Conservation (phyloP, 2,888 invertebrate genomes). For the Reticulitermes lucifugus region DNA sequence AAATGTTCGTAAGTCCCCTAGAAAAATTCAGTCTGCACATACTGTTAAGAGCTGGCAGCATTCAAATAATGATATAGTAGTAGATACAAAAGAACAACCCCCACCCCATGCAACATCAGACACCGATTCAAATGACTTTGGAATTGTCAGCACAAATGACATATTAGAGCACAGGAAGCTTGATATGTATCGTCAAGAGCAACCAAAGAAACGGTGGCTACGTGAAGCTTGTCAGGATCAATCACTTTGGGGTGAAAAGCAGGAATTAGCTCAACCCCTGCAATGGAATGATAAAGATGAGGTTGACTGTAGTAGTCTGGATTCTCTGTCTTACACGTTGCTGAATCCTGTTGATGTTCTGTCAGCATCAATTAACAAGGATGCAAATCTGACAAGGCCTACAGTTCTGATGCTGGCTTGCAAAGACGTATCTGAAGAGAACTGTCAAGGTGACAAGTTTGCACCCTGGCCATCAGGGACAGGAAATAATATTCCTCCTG, state of each 20-base stretch:
- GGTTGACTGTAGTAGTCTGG: slow-evolving; percentile 1
- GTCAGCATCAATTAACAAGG: neutral
- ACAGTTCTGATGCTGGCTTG: slow-evolving; percentile 65
- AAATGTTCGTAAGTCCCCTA: slow-evolving; percentile 58
- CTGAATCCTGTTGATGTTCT: slow-evolving; percentile 14
- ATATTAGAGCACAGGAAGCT: slow-evolving; percentile 38
- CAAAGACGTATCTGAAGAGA: slow-evolving; percentile 27
- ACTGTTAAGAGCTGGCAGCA: slow-evolving; percentile 31
- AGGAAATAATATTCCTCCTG: slow-evolving; percentile 56
- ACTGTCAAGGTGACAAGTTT: neutral
- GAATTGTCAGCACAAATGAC: neutral
- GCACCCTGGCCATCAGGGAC: slow-evolving; percentile 18
- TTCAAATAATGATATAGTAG: neutral
- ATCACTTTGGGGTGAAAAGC: slow-evolving; percentile 56
- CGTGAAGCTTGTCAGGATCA: slow-evolving; percentile 67
- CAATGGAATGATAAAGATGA: slow-evolving; percentile 62
- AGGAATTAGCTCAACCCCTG: slow-evolving; percentile 67
- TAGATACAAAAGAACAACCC: neutral
- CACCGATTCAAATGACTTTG: slow-evolving; percentile 27
- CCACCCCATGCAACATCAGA: slow-evolving; percentile 9
- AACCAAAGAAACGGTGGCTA: slow-evolving; percentile 73
- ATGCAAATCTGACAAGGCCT: slow-evolving; percentile 67
- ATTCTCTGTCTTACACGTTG: slow-evolving; percentile 25
- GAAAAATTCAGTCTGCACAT: slow-evolving; percentile 36
- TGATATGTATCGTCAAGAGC: slow-evolving; percentile 55